Evolutionary conservation across 2,888 invertebrate genomes (phyloP).

Genomic region (Xestia ashworthii): DNA sequence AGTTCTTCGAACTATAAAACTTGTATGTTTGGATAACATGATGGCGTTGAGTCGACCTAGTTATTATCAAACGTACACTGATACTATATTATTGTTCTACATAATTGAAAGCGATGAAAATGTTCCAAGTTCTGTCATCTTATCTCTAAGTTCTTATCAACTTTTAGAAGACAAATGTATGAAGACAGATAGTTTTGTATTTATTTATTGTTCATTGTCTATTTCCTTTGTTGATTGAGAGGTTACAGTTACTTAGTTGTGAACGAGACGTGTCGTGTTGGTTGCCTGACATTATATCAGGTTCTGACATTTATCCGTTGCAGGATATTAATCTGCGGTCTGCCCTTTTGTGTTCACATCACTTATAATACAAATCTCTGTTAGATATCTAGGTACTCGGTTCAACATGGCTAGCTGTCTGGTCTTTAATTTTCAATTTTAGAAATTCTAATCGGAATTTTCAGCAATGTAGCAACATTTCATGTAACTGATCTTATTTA

Average conservation of each 20-base stretch:
- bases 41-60: slow-evolving; percentile 35
- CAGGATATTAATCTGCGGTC: slow-evolving; percentile 73
- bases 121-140: slow-evolving; percentile 33
- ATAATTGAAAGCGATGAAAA: slow-evolving; percentile 38
- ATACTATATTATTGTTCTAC: slow-evolving; percentile 45
- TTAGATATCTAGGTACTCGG: slow-evolving; percentile 34
- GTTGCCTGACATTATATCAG: slow-evolving; percentile 57
- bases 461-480: neutral
- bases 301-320: slow-evolving; percentile 63
- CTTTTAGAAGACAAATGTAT: slow-evolving; percentile 37
- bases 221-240: slow-evolving; percentile 60
- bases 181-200: slow-evolving; percentile 34
- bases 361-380: slow-evolving; percentile 35
- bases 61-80: slow-evolving; percentile 35
- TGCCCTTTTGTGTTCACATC: slow-evolving; percentile 65
- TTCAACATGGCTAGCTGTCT: slow-evolving; percentile 11
- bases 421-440: slow-evolving; percentile 11
- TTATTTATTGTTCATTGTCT: slow-evolving; percentile 45
- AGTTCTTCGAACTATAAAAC: slow-evolving; percentile 49
- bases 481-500: slow-evolving; percentile 7
- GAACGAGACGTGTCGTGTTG: slow-evolving; percentile 56
- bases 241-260: slow-evolving; percentile 52
- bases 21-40: slow-evolving; percentile 22
- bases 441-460: neutral
- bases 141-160: slow-evolving; percentile 46